Base-by-base conservation (phyloP, 2,797 vertebrate species). In the Notoglanidium macrostoma region DNA sequence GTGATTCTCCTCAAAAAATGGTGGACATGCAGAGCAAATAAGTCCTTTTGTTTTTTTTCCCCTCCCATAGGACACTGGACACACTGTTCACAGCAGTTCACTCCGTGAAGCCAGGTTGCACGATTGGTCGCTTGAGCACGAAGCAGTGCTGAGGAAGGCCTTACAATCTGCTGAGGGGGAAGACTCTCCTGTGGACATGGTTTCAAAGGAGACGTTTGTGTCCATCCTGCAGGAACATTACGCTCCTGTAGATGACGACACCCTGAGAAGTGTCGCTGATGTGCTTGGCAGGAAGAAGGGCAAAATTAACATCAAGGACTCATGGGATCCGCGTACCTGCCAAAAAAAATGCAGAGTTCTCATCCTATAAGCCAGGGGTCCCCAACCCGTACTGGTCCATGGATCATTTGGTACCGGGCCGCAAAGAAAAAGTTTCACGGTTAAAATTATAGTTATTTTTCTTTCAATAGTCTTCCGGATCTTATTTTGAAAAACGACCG, bases 61-160 rank as follows among this genome's bases (percentile, higher is more conserved):
- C n/a, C 15, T 5, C 54, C 54, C 54, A 55, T 55, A 55, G 17
- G 54, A 55, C 19, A 17, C 15, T 55, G 54, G 54, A 55, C 54
- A n/a, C n/a, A n/a, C n/a, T n/a, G n/a, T n/a, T n/a, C n/a, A n/a
- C n/a, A n/a, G n/a, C n/a, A n/a, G n/a, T 11, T 92, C 15, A 55
- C 80, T 91, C 8, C 87, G 90, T 10, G 93, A 89, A 55, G 87
- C 92, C 44, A 92, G 89, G 55, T 92, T 97, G 0, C 96, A 97
- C 0, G 96, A 97, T 29, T 97, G 97, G 96, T 95, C 96, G 0
- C 5, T 87, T 32, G 96, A 96, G 89, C 92, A 95, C 0, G 91
- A 97, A 90, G n/a, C 54, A 5, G 51, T 59, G 32, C 94, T 97
- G 35, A 89, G 88, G 11, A 88, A 92, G 77, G 85, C 74, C 0